Conservation (phyloP, 2,113 vertebrate species). For the Protobothrops mucrosquamatus region DNA sequence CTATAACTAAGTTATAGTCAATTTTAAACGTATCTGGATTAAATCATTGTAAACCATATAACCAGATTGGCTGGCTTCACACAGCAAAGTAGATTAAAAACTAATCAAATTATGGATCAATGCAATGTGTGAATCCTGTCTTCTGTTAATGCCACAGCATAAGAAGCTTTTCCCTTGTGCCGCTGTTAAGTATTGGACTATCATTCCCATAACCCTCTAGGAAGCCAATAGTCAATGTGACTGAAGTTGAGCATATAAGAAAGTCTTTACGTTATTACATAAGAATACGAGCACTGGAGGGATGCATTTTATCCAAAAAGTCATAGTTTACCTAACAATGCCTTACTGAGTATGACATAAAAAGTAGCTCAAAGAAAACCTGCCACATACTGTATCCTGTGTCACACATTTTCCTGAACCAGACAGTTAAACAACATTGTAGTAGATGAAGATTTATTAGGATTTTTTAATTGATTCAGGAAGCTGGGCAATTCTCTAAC, state of each 20-base stretch:
- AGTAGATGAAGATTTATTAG: neutral
- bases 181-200: neutral
- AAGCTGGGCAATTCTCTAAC: conserved; percentile 12
- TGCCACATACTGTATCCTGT: neutral
- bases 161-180: neutral
- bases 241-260: neutral
- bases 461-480: neutral
- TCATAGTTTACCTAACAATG: neutral
- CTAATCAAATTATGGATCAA: neutral
- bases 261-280: neutral
- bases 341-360: neutral
- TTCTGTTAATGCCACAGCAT: neutral
- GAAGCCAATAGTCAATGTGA: neutral
- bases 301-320: neutral
- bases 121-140: neutral
- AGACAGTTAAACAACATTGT: neutral
- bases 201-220: neutral
- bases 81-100: neutral
- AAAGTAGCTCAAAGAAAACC: neutral
- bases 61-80: neutral
- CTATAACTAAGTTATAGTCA: neutral
- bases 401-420: neutral
- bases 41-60: neutral
- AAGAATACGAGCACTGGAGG: neutral
- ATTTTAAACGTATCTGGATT: neutral